Evolutionary conservation across 2,888 invertebrate genomes (phyloP).

Genomic region (Pristionchus mayeri): DNA sequence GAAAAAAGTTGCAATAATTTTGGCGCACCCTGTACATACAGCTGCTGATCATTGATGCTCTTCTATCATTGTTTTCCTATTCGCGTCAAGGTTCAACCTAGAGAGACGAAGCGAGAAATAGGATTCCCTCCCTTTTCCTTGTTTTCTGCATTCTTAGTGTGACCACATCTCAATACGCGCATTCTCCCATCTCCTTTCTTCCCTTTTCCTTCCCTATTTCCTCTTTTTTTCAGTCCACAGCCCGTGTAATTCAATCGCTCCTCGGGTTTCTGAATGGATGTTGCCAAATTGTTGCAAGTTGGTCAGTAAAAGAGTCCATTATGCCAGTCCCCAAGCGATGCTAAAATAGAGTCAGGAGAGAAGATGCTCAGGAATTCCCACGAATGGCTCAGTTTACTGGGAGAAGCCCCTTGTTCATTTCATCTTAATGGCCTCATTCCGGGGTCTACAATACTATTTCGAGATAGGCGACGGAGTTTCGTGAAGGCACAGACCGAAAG

Average conservation of each 20-base stretch:
- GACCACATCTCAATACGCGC: background rate
- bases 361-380: too few species aligned
- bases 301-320: too few species aligned
- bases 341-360: too few species aligned
- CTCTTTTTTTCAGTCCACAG: background rate
- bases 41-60: background rate
- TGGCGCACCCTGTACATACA: background rate
- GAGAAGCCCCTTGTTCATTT: background rate
- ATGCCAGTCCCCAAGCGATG: background rate
- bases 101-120: background rate
- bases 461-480: background rate
- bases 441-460: background rate
- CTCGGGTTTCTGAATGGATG: conserved; percentile 5
- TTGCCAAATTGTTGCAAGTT: conserved; percentile 33
- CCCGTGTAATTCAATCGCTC: conserved; percentile 17
- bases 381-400: too few species aligned
- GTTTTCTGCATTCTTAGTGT: background rate
- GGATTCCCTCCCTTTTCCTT: background rate
- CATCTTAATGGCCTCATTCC: background rate
- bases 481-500: background rate
- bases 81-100: background rate
- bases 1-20: background rate
- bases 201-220: conserved; percentile 1
- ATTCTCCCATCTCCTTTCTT: background rate
- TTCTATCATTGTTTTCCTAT: background rate